Percentiles rank a stretch among this genome's conserved stretches.
These are phyloP conservation scores for Tinamus guttatus DNA, from an alignment of 2,113 vertebrate species.

Conservation along the genomic window DNA sequence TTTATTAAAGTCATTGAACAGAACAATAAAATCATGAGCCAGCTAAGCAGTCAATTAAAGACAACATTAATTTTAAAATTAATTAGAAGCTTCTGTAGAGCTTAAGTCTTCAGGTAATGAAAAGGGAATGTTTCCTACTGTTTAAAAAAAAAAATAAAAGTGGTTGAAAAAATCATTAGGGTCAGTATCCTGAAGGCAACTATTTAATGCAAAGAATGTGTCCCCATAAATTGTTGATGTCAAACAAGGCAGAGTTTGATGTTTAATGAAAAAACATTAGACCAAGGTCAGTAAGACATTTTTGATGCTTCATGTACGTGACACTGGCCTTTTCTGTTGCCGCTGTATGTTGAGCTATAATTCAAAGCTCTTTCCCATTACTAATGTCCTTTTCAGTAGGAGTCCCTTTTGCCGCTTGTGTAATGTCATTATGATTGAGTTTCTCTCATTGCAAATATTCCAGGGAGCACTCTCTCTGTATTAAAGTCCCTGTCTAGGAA, in stretches of 20 bases:
- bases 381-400: background rate
- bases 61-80: background rate
- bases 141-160: background rate
- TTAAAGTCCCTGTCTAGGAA: background rate
- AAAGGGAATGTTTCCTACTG: background rate
- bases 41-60: background rate
- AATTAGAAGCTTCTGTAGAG: background rate
- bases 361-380: background rate
- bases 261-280: background rate
- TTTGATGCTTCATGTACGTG: background rate
- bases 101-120: background rate
- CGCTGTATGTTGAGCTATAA: background rate
- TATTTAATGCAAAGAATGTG: background rate
- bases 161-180: background rate
- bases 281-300: background rate
- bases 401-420: background rate
- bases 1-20: background rate
- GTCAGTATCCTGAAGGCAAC: background rate
- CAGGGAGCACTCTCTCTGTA: accelerated
- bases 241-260: background rate
- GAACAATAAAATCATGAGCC: background rate
- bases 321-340: background rate
- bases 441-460: background rate
- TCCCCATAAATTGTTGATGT: background rate
- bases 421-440: accelerated